These are phyloP conservation scores for Pseudoips prasinana DNA, from an alignment of 2,888 invertebrate species.

Conservation along the genomic window DNA sequence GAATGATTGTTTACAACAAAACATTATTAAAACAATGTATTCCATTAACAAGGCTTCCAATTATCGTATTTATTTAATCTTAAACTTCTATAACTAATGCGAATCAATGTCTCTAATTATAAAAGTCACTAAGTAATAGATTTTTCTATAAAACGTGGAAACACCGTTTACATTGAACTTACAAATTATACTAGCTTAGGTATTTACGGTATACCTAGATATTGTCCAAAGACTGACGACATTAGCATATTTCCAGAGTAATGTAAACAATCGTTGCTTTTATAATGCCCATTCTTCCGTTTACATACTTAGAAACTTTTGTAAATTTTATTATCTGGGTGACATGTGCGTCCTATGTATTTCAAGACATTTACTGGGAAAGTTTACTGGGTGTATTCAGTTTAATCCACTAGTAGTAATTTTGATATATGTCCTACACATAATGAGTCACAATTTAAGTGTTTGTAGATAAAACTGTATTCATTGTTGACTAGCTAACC, in stretches of 20 bases:
- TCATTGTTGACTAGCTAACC: too few species aligned
- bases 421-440: too few species aligned
- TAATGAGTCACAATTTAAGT: slow-evolving; percentile 32
- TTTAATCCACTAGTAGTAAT: too few species aligned
- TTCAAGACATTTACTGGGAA: slow-evolving; percentile 19
- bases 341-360: slow-evolving; percentile 15
- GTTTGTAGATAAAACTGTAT: slow-evolving; percentile 15
- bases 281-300: slow-evolving; percentile 20
- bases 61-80: slow-evolving; percentile 18
- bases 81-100: too few species aligned
- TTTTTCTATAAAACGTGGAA: too few species aligned
- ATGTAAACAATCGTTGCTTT: slow-evolving; percentile 22
- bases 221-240: slow-evolving; percentile 27
- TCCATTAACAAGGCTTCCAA: slow-evolving; percentile 24
- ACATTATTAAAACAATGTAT: slow-evolving; percentile 9
- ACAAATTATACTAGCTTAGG: too few species aligned
- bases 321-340: slow-evolving; percentile 18
- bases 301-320: slow-evolving; percentile 19
- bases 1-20: slow-evolving; percentile 18
- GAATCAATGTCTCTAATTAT: too few species aligned
- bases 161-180: too few species aligned
- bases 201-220: slow-evolving; percentile 5
- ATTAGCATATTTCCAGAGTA: slow-evolving; percentile 7
- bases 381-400: slow-evolving; percentile 25
- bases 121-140: too few species aligned